Percentiles rank a stretch among this genome's conserved stretches.
Evolutionary conservation across 2,797 vertebrate genomes (phyloP).

Genomic region (Hapalemur alaotrensis): DNA sequence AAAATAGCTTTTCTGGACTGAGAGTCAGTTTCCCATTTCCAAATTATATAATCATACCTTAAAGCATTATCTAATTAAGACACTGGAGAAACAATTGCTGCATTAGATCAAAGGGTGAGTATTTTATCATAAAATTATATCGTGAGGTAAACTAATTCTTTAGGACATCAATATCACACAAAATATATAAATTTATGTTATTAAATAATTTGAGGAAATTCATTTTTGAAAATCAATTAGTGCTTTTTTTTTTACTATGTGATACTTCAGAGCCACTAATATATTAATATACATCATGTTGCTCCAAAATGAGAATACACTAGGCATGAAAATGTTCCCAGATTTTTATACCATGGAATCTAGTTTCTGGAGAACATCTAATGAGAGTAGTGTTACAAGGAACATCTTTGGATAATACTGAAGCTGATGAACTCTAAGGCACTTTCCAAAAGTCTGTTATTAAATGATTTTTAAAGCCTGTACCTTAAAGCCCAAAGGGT

Average conservation of each 20-base stretch:
- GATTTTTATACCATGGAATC: not conserved
- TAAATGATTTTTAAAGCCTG: not conserved
- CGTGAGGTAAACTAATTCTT: not conserved
- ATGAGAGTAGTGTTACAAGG: not conserved
- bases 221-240: not conserved
- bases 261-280: not conserved
- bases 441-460: not conserved
- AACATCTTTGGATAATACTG: not conserved
- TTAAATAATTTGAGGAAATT: not conserved
- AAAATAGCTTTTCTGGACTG: not conserved
- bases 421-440: not conserved
- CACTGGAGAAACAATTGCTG: not conserved
- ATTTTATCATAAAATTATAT: not conserved
- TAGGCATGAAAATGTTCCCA: not conserved
- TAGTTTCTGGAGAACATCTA: not conserved
- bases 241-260: not conserved
- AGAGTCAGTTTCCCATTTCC: conserved; percentile 16
- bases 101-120: not conserved
- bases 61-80: not conserved
- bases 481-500: not conserved
- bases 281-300: not conserved
- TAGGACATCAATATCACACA: not conserved
- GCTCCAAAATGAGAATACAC: not conserved
- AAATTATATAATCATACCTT: conserved; percentile 18
- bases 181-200: not conserved